Percentiles rank a stretch among this genome's conserved stretches.
Conservation (phyloP, 2,797 vertebrate genomes). For the Sebastolobus altivelis region DNA sequence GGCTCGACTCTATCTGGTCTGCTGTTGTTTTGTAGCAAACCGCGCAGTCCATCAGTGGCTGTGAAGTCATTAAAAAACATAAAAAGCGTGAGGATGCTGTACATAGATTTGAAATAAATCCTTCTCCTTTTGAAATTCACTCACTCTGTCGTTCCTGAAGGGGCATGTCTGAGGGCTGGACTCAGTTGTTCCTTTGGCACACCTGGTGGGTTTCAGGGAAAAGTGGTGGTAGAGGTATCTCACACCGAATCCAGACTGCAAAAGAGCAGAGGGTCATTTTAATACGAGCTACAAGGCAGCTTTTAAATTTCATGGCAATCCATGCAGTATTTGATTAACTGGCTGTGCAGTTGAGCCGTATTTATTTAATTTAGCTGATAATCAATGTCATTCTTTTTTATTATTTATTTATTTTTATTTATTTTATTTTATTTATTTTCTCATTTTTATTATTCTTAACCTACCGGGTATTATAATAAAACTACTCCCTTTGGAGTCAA, state of each 20-base stretch:
- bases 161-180: conserved; percentile 56
- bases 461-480: too few relatives aligned
- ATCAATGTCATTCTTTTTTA: too few relatives aligned
- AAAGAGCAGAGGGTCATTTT: conserved; percentile 8
- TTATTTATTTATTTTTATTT: too few relatives aligned
- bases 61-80: not conserved
- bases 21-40: conserved; percentile 76
- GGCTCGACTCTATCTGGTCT: conserved; percentile 40
- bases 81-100: not conserved
- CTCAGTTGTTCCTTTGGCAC: conserved; percentile 61
- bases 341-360: too few relatives aligned
- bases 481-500: not conserved
- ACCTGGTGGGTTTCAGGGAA: conserved; percentile 79
- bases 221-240: conserved; percentile 79
- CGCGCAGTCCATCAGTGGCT: conserved; percentile 82
- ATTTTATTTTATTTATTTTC: too few relatives aligned
- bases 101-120: not conserved
- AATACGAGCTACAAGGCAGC: not conserved
- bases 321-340: not conserved
- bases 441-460: too few relatives aligned
- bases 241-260: conserved; percentile 73
- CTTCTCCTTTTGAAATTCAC: conserved; percentile 12
- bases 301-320: not conserved
- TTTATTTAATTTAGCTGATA: too few relatives aligned
- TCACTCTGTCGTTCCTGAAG: conserved; percentile 83